Evolutionary conservation across 2,113 vertebrate genomes (phyloP), one percentile per base, ranked within the genome.

Genomic region (Coregonus clupeaformis): DNA sequence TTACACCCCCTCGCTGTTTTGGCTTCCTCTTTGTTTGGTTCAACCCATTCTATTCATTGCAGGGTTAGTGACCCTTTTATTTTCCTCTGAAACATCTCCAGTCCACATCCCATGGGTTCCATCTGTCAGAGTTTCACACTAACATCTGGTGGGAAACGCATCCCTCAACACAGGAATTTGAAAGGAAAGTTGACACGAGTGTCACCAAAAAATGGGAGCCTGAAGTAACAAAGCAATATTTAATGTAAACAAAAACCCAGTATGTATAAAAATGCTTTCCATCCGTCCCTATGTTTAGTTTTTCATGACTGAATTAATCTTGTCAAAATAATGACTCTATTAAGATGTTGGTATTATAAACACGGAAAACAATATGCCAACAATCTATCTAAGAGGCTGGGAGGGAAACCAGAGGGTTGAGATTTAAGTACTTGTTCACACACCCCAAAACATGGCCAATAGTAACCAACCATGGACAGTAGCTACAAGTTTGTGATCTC

Each of bases 41-140:
- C 73, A 83, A 76, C 20, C 71, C 6, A 73, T 82, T 76, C 36
- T 74, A 22, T 5, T 6, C 1, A 76, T 77, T 60, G 27, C 68
- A 71, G 63, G 7, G 24, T 3, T 13, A 76, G 7, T 69, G 59
- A 73, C 29, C 62, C 18, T 69, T 65, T 76, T 7, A 24, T 82
- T 72, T 36, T 45, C 18, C 27, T 27, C 27, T 74, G 11, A 49
- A 71, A 74, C 24, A 30, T 68, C 13, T 72, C 5, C 24, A 32
- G 2, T 12, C 2, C 6, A 16, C 45, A 11, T 14, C 42, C 9
- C 18, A 47, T 9, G 24, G 55, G 1, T 9, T 24, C 22, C 9
- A 52, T 45, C 18, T 25, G 32, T 59, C 18, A 65, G 11, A 29
- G 16, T 14, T 30, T 63, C 2, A n/a, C 73, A 16, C 20, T n/a